Evolutionary conservation across 2,113 vertebrate genomes (phyloP), one percentile per base, ranked within the genome.

Genomic region (Sisor rabdophorus): DNA sequence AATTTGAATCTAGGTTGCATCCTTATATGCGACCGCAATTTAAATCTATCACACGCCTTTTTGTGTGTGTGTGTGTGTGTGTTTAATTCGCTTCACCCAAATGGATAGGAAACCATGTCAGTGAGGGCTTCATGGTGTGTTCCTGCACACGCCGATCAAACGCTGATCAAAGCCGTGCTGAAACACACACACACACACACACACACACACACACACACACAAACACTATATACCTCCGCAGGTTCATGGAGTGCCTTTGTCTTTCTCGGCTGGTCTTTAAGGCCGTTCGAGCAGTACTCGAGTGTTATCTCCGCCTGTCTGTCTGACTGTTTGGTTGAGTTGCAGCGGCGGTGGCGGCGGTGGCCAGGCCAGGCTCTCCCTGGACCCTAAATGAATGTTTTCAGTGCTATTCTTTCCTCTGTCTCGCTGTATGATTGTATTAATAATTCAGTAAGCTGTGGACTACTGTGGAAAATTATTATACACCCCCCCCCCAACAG

Each of bases 401-500:
- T 79, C 48, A 13, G 52, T 54, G 48, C 24, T 32, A 53, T 71
- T 78, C 50, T 72, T 59, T 44, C 48, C 67, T 76, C 53, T 72
- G 59, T 87, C 84, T 81, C 67, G 73, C 75, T 76, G 82, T 71
- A 30, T 73, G 78, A 82, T 55, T 83, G 81, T 83, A 85, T 90
- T 87, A 89, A 89, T 87, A 89, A 89, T 89, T 88, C 85, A 89
- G 83, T 81, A 81, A 78, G 82, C 80, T 59, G 55, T 56, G 85
- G 84, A 88, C 87, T 86, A 89, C 87, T 87, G 85, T 84, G 81
- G 82, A 84, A 84, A 88, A 86, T 87, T 83, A 87, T 86, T 83
- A 79, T 83, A 79, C 53, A 48, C 22, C 60, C 85, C 84, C 86
- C 81, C 81, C 84, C 47, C 20, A 19, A 82, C 78, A 40, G 67